These are phyloP conservation scores for Eumeta japonica DNA, from an alignment of 1,140 invertebrate species.

Conservation along the genomic window DNA sequence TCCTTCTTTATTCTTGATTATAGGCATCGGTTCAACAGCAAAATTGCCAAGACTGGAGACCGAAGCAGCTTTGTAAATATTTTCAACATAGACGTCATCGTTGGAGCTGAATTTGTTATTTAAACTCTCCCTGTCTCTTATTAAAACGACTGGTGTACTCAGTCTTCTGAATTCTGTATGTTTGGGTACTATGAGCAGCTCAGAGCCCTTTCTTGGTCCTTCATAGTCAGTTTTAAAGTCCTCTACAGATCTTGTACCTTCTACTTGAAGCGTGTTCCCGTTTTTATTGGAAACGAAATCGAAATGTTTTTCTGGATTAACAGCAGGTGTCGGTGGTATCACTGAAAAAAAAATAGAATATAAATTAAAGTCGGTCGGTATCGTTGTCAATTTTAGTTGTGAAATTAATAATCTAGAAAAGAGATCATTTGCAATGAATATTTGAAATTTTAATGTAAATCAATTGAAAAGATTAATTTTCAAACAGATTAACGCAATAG, in stretches of 20 bases:
- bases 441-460: neutral
- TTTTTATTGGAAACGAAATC: slow-evolving; percentile 21
- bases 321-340: slow-evolving; percentile 41
- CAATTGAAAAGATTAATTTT: neutral
- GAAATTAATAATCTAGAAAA: too few relatives aligned
- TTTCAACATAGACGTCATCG: slow-evolving; percentile 43
- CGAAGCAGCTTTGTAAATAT: slow-evolving; percentile 43
- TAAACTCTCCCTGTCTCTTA: slow-evolving; percentile 26
- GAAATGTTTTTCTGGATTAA: slow-evolving; percentile 26
- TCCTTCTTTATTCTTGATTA: slow-evolving; percentile 49
- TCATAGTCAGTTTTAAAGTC: slow-evolving; percentile 29
- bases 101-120: slow-evolving; percentile 35
- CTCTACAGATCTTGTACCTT: slow-evolving; percentile 31
- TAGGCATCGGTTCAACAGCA: slow-evolving; percentile 41
- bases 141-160: slow-evolving; percentile 44
- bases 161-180: slow-evolving; percentile 36
- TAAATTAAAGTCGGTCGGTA: too few relatives aligned
- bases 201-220: slow-evolving; percentile 24
- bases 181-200: slow-evolving; percentile 35
- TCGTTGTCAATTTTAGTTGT: too few relatives aligned
- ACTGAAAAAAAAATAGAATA: slow-evolving; percentile 25
- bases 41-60: slow-evolving; percentile 41
- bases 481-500: slow-evolving; percentile 3
- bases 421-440: neutral
- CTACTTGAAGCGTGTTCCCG: slow-evolving; percentile 8